Percentiles rank a stretch among this genome's conserved stretches.
These are phyloP conservation scores for Lithosia quadra DNA, from an alignment of 2,888 invertebrate species.

Conservation along the genomic window DNA sequence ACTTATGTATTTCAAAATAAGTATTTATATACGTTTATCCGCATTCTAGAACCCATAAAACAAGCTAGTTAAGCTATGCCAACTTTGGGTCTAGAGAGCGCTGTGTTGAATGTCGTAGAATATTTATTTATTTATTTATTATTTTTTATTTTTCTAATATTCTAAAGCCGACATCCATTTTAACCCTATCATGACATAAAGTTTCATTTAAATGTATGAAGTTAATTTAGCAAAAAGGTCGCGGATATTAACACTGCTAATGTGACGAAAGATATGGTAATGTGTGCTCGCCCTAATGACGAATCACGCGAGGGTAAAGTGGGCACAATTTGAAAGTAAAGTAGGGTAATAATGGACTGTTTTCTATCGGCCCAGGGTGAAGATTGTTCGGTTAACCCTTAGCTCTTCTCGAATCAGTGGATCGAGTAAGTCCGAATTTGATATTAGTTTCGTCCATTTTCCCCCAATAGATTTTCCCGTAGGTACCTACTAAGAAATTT, in stretches of 20 bases:
- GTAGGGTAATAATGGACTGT: background rate
- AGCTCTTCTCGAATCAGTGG: background rate
- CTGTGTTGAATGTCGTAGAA: no score
- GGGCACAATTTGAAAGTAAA: background rate
- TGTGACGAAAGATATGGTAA: conserved; percentile 18
- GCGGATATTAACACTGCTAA: conserved; percentile 7
- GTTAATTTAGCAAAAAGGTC: conserved; percentile 23
- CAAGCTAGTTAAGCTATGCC: no score
- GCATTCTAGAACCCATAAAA: no score
- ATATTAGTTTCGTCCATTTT: background rate
- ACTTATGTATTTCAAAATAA: no score
- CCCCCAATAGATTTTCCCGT: no score
- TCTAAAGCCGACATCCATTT: background rate
- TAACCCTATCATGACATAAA: background rate
- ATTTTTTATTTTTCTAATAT: no score
- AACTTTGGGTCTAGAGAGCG: no score
- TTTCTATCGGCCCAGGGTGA: background rate
- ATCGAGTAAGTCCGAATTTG: background rate
- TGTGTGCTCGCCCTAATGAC: background rate
- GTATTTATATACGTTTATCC: no score
- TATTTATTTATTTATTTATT: no score
- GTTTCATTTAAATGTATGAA: conserved; percentile 17
- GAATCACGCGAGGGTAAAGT: background rate
- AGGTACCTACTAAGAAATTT: no score
- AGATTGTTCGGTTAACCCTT: no score